phyloP scores from a whole-genome alignment of 2,797 vertebrate genomes.

The Tarsius wallacei region DNA sequence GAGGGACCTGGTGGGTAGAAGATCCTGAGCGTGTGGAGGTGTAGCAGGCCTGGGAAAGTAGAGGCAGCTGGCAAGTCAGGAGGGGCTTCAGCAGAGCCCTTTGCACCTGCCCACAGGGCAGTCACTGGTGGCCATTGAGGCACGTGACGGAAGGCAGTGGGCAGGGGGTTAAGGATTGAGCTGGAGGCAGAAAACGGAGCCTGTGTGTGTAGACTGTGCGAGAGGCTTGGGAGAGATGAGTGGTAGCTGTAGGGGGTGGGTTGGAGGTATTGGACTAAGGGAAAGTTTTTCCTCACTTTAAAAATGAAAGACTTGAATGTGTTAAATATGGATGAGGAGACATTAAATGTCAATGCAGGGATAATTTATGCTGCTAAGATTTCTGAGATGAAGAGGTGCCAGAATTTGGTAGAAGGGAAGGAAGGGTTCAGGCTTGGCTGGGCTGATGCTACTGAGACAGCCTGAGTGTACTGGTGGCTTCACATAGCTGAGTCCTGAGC shows the following conservation, averaged over 20 bases:
- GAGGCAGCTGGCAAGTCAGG: too few species aligned
- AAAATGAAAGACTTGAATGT: not conserved
- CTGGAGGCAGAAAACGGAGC: not conserved
- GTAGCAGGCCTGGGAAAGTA: not conserved
- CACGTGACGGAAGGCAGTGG: too few species aligned
- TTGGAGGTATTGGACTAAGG: not conserved
- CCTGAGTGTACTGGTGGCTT: not conserved
- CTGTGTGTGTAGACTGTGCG: too few species aligned
- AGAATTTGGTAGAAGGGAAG: not conserved
- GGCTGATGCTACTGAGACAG: too few species aligned
- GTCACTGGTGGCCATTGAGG: too few species aligned
- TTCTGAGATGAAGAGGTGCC: not conserved
- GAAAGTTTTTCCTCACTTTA: not conserved
- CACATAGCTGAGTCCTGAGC: too few species aligned
- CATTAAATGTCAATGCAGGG: not conserved
- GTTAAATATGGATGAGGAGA: not conserved
- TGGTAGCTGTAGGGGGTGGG: not conserved
- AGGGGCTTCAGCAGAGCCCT: too few species aligned
- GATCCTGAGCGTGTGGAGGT: not conserved
- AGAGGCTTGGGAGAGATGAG: not conserved
- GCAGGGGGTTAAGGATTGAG: not conserved
- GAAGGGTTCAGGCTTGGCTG: not conserved
- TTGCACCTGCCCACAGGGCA: too few species aligned
- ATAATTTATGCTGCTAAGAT: not conserved
- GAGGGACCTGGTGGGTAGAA: not conserved